Evolutionary conservation across 2,888 invertebrate genomes (phyloP), one percentile per base, ranked within the genome.

Genomic region (Cephus rjabovi): DNA sequence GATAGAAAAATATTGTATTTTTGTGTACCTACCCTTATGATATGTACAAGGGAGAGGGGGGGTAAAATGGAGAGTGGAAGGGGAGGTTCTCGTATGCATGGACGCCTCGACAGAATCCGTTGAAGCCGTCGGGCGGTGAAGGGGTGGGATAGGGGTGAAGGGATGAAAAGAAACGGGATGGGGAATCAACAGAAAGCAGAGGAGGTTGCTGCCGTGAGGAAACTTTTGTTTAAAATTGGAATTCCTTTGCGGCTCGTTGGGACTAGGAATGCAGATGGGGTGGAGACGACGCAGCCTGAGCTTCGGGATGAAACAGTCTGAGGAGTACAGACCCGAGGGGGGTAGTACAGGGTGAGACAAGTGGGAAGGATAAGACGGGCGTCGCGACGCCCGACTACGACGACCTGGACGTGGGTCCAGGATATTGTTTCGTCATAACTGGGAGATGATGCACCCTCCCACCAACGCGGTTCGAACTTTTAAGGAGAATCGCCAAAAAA

Each of bases 221-320:
- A 89, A 89, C 89, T 89, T 89, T 89, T 89, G 89, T 89, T 89
- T 88, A 87, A 89, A 89, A 89, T 89, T 89, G 89, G 88, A 89
- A 89, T 89, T 89, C 89, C 89, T 88, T 89, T 88, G 87, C 87
- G 88, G 89, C 89, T 89, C 87, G 88, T 89, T 88, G 88, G 83
- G 84, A 87, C 86, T 86, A 87, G 89, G 89, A 89, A 89, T 89
- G 88, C 89, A 89, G 88, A 89, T 89, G 84, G 88, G 86, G 84
- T 77, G 85, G 82, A 82, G 84, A 83, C 85, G 86, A 86, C 86
- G 85, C 84, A 84, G 85, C 56, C 56, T 56, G 15, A 56, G 56
- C 56, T 56, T 23, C 23, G 56, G 56, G 56, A 23, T 56, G 56
- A 56, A 56, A 56, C 56, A 56, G 23, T 23, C 56, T 56, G 23